phyloP scores from a whole-genome alignment of 2,888 invertebrate species.

The Noctua comes region DNA sequence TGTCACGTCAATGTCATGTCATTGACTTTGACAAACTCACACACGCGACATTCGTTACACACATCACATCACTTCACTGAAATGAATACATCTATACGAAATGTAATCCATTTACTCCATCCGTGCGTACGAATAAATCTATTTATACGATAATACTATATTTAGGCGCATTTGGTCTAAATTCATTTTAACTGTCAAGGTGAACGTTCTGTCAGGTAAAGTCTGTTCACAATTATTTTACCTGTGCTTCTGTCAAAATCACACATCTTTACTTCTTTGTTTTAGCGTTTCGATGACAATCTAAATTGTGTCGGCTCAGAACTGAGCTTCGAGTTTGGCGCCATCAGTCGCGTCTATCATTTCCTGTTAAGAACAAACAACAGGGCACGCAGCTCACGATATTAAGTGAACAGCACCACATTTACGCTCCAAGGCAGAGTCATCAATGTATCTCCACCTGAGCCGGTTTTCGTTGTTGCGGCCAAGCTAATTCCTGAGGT shows the following conservation, averaged over 20 bases:
- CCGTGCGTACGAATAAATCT: conserved; percentile 10
- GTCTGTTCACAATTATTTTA: not conserved
- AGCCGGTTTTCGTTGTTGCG: not conserved
- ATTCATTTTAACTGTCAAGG: conserved; percentile 35
- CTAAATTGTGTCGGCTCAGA: not conserved
- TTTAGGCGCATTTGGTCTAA: not conserved
- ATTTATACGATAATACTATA: conserved; percentile 13
- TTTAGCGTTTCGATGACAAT: not conserved
- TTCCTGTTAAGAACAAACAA: not conserved
- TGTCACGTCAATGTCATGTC: not conserved
- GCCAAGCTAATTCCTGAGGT: not conserved
- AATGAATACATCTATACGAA: conserved; percentile 20
- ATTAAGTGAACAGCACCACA: not conserved
- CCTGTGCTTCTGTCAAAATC: not conserved
- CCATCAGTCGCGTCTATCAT: not conserved
- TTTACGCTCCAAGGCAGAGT: not conserved
- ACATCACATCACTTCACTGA: not conserved
- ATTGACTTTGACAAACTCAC: not conserved
- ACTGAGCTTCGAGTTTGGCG: not conserved
- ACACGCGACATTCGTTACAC: not conserved
- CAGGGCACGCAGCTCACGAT: not conserved
- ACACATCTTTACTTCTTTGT: not conserved
- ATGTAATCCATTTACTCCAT: conserved; percentile 5
- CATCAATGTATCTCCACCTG: not conserved
- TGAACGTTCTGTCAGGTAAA: conserved; percentile 13